Evolutionary conservation across 2,113 vertebrate genomes (phyloP).

Genomic region (Pelvicachromis taeniatus): DNA sequence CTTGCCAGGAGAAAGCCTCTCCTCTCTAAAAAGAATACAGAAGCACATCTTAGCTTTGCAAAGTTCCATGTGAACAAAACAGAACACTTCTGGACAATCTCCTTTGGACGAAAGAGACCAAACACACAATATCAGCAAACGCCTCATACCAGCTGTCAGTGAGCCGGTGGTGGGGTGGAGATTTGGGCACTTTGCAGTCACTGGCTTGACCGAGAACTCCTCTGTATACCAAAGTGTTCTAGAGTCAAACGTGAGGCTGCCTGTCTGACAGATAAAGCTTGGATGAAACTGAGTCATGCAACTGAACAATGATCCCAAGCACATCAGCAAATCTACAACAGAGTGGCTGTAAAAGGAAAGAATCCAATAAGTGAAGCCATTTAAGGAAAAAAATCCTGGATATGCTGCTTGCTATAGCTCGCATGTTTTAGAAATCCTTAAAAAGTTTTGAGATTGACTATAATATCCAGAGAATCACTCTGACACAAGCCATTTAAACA

Average conservation of each 20-base stretch:
- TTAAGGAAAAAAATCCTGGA: no score
- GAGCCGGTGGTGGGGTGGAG: fast-evolving
- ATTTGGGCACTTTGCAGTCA: not conserved
- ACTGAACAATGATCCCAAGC: fast-evolving
- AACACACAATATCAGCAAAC: not conserved
- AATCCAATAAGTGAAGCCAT: fast-evolving
- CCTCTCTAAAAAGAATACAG: not conserved
- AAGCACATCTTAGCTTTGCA: not conserved
- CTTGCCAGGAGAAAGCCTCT: fast-evolving
- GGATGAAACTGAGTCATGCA: not conserved
- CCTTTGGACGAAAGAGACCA: not conserved
- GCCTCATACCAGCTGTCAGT: fast-evolving
- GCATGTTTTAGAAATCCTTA: not conserved
- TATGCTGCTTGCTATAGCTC: no score
- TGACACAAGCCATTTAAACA: not conserved
- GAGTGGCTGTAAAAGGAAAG: fast-evolving
- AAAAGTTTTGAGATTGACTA: not conserved
- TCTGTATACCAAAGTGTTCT: not conserved
- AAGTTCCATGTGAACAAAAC: not conserved
- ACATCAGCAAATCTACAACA: not conserved
- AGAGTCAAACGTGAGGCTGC: not conserved
- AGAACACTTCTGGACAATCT: not conserved
- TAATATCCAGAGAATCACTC: not conserved
- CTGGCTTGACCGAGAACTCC: fast-evolving
- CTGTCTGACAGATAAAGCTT: not conserved